A percentile compares a stretch with the other conserved stretches of the same genome.
These are phyloP conservation scores for Lontra canadensis DNA, from an alignment of 2,113 vertebrate genomes.

Conservation along the genomic window DNA sequence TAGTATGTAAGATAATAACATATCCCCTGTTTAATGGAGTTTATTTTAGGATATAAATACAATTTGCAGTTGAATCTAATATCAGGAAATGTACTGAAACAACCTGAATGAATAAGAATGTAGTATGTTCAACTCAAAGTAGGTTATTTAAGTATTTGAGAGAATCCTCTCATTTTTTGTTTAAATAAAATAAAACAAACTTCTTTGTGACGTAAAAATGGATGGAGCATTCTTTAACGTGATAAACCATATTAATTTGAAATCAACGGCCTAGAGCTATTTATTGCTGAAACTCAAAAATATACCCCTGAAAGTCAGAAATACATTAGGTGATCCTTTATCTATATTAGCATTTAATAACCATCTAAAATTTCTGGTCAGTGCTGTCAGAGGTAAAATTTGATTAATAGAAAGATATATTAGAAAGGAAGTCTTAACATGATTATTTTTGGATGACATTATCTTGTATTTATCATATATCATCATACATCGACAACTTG, in stretches of 20 bases:
- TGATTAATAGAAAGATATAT: not conserved
- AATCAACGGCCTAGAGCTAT: not conserved
- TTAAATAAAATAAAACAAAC: conserved; percentile 38
- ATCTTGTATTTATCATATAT: not conserved
- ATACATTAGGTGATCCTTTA: not conserved
- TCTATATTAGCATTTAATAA: conserved; percentile 12
- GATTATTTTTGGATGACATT: not conserved
- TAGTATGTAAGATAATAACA: not conserved
- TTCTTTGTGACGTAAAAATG: not conserved
- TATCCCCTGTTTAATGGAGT: not conserved
- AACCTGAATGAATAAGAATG: not conserved
- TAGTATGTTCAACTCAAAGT: not conserved
- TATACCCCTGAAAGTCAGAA: not conserved
- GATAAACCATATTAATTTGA: not conserved
- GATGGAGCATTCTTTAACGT: not conserved
- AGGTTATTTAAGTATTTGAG: not conserved
- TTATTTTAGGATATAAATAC: not conserved
- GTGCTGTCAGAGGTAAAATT: not conserved
- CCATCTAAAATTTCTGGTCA: not conserved
- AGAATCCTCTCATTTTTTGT: not conserved
- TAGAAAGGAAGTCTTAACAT: not conserved
- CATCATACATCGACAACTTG: not conserved
- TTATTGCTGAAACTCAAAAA: not conserved
- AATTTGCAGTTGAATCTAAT: not conserved
- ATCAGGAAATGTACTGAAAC: conserved; percentile 1